Evolutionary conservation across 2,888 invertebrate genomes (phyloP), one percentile per base, ranked within the genome.

Genomic region (Barypeithes pellucidus): DNA sequence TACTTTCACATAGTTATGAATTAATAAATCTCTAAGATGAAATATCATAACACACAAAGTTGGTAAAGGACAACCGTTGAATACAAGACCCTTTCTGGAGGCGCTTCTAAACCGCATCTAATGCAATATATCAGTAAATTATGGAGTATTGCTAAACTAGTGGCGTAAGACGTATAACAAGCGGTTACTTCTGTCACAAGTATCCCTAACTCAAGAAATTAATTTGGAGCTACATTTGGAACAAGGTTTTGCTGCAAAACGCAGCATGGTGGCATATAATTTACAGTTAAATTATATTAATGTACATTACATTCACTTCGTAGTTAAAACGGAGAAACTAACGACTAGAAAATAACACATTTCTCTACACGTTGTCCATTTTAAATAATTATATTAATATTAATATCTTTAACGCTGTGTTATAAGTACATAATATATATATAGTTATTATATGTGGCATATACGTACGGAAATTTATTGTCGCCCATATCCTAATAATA

Each of bases 131-230:
- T 20, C 63, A 54, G 43, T 70, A 70, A 63, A 70, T 70, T 70
- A 70, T 63, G 63, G 57, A 70, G 54, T 70, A 70, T 63, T 70
- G 54, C 70, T 63, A 57, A 63, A 70, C 70, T 70, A 57, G 39
- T 62, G 41, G 39, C 47, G 24, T 41, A 62, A 59, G 63, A 70
- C 63, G 9, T 50, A 63, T 63, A 70, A 63, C 63, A 63, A 63
- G 70, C 36, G 70, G 70, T 62, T n/a, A 57, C 20, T 22, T 24
- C 41, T 70, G 63, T 57, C 70, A 63, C 57, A 57, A 70, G 54
- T 54, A 70, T 57, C 70, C 57, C 59, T 45, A 63, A 57, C 57
- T 57, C 45, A 33, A 33, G 70, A 63, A 70, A 70, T 57, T 70
- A 57, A 70, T 63, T 63, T 36, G 45, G 45, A 18, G 5, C 50